phyloP scores from a whole-genome alignment of 2,113 vertebrate species.

The Petrocephalus microphthalmus region DNA sequence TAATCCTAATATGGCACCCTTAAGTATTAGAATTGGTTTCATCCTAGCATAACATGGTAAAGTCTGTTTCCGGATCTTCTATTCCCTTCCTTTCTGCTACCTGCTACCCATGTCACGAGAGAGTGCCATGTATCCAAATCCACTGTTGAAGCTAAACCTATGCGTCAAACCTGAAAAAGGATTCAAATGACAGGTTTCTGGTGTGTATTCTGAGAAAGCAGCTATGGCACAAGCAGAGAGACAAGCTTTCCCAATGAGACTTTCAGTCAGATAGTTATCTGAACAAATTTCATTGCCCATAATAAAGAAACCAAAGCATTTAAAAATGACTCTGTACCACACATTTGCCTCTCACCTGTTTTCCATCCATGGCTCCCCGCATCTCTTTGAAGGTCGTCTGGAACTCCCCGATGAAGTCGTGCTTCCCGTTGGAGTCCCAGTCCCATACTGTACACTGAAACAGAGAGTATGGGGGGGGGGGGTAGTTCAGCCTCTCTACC shows the following conservation, averaged over 20 bases:
- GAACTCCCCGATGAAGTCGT: slow-evolving; percentile 96
- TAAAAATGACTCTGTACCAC: not conserved
- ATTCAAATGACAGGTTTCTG: not conserved
- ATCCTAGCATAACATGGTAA: not conserved
- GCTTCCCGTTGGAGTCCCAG: slow-evolving; percentile 97
- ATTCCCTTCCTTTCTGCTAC: too few relatives aligned
- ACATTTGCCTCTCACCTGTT: slow-evolving; percentile 67
- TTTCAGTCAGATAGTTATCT: not conserved
- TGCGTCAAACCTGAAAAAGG: too few relatives aligned
- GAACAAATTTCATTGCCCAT: not conserved
- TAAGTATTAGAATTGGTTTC: not conserved
- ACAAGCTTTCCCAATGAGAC: not conserved
- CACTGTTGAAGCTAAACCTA: too few relatives aligned
- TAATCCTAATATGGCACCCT: too few relatives aligned
- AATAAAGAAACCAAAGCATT: not conserved
- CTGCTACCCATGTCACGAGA: too few relatives aligned
- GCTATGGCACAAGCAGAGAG: not conserved
- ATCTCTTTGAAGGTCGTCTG: slow-evolving; percentile 90
- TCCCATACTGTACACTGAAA: slow-evolving; percentile 89
- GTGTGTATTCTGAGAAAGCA: not conserved
- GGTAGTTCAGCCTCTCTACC: not conserved
- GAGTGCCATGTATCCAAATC: too few relatives aligned
- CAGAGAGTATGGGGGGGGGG: slow-evolving; percentile 14
- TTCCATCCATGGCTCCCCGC: slow-evolving; percentile 86
- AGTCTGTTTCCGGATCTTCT: too few relatives aligned